Evolutionary conservation across 2,113 vertebrate species (phyloP), one percentile per base, ranked within the genome.

Genomic region (Rhodinocichla rosea): DNA sequence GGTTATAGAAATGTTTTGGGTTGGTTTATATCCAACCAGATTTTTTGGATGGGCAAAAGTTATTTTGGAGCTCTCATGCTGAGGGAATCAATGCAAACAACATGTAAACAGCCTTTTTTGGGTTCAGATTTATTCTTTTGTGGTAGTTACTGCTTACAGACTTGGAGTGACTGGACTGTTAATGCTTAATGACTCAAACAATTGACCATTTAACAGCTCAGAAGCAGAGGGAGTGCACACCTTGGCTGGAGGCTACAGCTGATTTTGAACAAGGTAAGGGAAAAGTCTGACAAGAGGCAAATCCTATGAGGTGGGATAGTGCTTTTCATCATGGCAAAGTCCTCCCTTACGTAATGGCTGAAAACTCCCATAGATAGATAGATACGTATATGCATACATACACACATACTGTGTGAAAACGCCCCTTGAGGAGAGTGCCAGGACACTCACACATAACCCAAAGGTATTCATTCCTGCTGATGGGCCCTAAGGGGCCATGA

Each of bases 181-280:
- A 40, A 56, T 49, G 15, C 30, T 75, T 56, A 65, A 56, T 49
- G n/a, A 56, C 13, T n/a, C 70, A 55, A 55, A 27, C 27, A 49
- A 56, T 47, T 1, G 0, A n/a, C 15, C 19, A 8, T 17, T 40
- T 56, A 65, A 28, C 50, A 75, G 24, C 42, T 65, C 35, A 49
- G 50, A 24, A 49, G 15, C n/a, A 56, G 40, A 6, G 20, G 39
- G 33, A 1, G 0, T n/a, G 50, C 12, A 30, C 28, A n/a, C 15
- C 23, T n/a, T 40, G 23, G 50, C 28, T 84, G 40, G 42, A 56
- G 28, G n/a, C 42, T 39, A 33, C n/a, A 47, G 52, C 17, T 47
- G 63, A 27, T 22, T 69, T 39, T 49, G 53, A 57, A 21, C 42
- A 39, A 47, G 33, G 20, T 30, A 32, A 24, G 42, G 52, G 78